phyloP scores from a whole-genome alignment of 2,113 vertebrate genomes.

The Sceloporus undulatus region DNA sequence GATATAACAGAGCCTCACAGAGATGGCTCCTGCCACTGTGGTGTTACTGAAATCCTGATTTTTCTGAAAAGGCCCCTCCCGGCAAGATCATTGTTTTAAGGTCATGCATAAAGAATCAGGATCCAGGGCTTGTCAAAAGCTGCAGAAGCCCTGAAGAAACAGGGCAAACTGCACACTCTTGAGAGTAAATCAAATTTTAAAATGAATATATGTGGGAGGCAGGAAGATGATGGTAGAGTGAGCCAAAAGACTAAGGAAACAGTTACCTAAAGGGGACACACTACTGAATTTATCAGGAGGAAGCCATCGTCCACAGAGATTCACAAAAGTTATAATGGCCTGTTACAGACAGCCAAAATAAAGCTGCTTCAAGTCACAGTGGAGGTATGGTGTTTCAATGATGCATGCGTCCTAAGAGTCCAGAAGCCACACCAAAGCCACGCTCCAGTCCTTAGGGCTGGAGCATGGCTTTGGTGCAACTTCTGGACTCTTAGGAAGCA shows the following conservation, averaged over 20 bases:
- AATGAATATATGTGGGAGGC: background rate
- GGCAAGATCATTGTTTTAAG: background rate
- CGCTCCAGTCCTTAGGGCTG: too few relatives aligned
- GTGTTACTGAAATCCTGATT: background rate
- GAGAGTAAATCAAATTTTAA: background rate
- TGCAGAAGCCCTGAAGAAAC: background rate
- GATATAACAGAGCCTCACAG: background rate
- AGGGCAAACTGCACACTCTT: background rate
- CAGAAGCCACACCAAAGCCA: too few relatives aligned
- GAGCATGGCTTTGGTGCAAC: too few relatives aligned
- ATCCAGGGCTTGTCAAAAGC: background rate
- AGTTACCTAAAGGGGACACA: background rate
- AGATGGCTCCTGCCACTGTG: background rate
- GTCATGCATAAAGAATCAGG: background rate
- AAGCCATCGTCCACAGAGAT: background rate
- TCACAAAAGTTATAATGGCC: too few relatives aligned
- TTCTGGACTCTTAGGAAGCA: too few relatives aligned
- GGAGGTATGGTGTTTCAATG: too few relatives aligned
- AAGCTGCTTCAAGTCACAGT: too few relatives aligned
- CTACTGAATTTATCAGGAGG: too few relatives aligned
- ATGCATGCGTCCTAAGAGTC: too few relatives aligned
- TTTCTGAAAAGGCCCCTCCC: background rate
- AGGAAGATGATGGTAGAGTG: background rate
- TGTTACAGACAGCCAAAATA: too few relatives aligned
- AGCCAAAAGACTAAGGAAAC: background rate